Evolutionary conservation across 1,140 invertebrate species (phyloP).

Genomic region (Habropoda laboriosa): DNA sequence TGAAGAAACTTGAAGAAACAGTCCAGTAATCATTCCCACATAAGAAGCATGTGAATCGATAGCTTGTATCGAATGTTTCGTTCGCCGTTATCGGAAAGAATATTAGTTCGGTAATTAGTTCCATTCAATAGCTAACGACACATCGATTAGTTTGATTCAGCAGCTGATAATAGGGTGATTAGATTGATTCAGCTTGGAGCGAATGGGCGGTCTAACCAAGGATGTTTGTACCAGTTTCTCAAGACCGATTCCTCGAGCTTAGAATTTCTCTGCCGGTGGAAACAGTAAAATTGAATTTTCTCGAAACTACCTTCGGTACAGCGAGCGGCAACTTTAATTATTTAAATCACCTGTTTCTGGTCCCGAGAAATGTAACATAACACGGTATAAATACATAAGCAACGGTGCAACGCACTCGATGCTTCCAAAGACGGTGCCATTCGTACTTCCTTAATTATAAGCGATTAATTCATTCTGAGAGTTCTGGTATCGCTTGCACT

Average conservation of each 20-base stretch:
- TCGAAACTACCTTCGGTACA: background rate
- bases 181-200: background rate
- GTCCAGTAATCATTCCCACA: too few species aligned
- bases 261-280: background rate
- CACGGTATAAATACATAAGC: background rate
- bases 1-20: too few species aligned
- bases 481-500: too few species aligned
- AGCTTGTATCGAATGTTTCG: background rate
- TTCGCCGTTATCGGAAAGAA: background rate
- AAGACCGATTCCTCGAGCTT: background rate
- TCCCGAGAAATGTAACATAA: background rate
- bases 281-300: constrained; percentile 9
- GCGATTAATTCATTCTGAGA: background rate
- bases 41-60: too few species aligned
- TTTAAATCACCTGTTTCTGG: constrained; percentile 4
- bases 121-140: background rate
- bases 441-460: background rate
- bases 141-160: background rate
- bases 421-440: too few species aligned
- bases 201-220: background rate
- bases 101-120: too few species aligned
- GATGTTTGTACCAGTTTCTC: background rate
- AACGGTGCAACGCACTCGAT: too few species aligned
- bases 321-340: background rate
- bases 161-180: background rate